Base-by-base conservation (phyloP, 2,113 vertebrate genomes). In the Sisor rabdophorus region DNA sequence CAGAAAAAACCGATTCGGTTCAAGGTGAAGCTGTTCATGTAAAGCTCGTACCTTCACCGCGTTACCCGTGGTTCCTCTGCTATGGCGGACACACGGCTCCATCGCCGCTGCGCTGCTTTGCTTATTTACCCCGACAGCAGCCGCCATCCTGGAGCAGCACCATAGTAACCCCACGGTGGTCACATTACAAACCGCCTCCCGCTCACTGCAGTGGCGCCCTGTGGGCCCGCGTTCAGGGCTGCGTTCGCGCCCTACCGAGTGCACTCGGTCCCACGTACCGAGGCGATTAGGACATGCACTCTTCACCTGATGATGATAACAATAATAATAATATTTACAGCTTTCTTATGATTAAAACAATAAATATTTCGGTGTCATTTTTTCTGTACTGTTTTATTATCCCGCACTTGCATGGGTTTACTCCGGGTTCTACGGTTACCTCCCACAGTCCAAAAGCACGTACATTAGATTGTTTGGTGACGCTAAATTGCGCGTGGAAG, bases 1-100 rank as follows among this genome's bases (percentile, higher is more conserved):
- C 15, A 20, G 4, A 17, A 55, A n/a, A 10, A 8, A 6, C 22
- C 26, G 5, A 7, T 26, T 16, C 2, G 63, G 15, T 11, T 3
- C 52, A 0, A 67, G 36, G 20, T 2, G 22, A 28, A 11, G 10
- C 36, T 0, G 2, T 11, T 9, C n/a, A 48, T 2, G 2, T 10
- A 30, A 28, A 0, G 7, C 2, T 15, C 89, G 89, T 85, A 97
- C 96, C 96, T 98, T 98, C 22, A 97, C 96, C 0, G 92, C 86
- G 92, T 47, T 32, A 72, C 88, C 71, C 82, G 26, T 54, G 0
- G 40, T 84, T 11, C 12, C 87, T 59, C 85, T 90, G 64, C 91
- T 90, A 82, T 93, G 92, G 73, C 94, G 92, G 72, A 84, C 68
- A 77, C 90, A 87, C 0, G 89, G 61, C 53, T 96, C 94, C 84